Evolutionary conservation across 2,888 invertebrate genomes (phyloP).

Genomic region (Eudasyphora cyanicolor): DNA sequence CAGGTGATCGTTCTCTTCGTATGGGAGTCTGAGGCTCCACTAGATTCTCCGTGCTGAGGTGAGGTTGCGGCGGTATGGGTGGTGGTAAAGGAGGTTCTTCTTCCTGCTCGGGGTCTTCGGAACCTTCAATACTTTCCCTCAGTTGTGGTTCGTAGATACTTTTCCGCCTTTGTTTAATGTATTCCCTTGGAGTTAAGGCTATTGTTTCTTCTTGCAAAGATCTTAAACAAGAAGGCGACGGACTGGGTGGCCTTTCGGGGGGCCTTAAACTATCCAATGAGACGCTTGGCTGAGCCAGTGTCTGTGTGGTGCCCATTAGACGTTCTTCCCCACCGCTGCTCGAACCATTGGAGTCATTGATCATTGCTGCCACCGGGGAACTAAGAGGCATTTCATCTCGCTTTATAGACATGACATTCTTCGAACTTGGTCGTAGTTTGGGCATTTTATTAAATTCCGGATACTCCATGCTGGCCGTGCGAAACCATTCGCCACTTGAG

Average conservation of each 20-base stretch:
- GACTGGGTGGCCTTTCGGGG: constrained; percentile 70
- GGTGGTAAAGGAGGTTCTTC: constrained; percentile 68
- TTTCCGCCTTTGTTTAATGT: constrained; percentile 69
- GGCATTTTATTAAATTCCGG: constrained; percentile 79
- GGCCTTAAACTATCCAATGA: constrained; percentile 55
- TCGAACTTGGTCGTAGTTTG: constrained; percentile 77
- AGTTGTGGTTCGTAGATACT: constrained; percentile 51
- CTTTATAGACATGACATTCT: constrained; percentile 79
- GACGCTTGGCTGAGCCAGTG: constrained; percentile 57
- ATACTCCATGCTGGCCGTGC: constrained; percentile 73
- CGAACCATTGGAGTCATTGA: constrained; percentile 78
- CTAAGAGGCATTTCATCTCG: constrained; percentile 75
- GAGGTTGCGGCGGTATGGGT: constrained; percentile 71
- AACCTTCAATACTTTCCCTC: constrained; percentile 16
- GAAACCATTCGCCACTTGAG: constrained; percentile 78
- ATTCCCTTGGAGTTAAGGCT: constrained; percentile 71
- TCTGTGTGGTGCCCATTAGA: constrained; percentile 60
- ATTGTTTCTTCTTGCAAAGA: constrained; percentile 67
- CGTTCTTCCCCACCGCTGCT: constrained; percentile 78
- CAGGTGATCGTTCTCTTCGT: constrained; percentile 75
- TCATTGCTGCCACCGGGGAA: constrained; percentile 78
- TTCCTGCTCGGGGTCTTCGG: constrained; percentile 6
- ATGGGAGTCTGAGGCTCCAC: constrained; percentile 45
- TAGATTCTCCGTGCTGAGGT: constrained; percentile 34
- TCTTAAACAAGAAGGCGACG: constrained; percentile 68